Conservation (phyloP, 2,797 vertebrate species). For the Onychomys torridus region DNA sequence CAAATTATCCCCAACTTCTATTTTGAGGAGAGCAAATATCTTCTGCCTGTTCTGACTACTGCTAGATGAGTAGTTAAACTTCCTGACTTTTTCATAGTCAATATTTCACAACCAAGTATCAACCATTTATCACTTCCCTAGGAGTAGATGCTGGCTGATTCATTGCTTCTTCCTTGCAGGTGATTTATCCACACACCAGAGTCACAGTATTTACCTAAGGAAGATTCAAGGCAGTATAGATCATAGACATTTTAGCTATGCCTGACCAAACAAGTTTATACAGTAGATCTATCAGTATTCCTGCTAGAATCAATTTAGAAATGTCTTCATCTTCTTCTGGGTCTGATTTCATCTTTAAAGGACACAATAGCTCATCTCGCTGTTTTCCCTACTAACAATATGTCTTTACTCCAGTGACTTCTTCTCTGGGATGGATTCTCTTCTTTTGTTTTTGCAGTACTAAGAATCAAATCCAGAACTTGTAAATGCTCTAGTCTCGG, state of each 20-base stretch:
- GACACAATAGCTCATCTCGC: not conserved
- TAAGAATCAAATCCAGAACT: not conserved
- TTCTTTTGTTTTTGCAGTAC: not conserved
- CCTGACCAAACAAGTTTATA: conserved; percentile 10
- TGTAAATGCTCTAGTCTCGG: not conserved
- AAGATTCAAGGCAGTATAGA: conserved; percentile 52
- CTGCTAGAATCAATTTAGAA: conserved; percentile 44
- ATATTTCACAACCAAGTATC: conserved; percentile 65
- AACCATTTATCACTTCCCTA: conserved; percentile 58
- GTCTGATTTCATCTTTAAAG: not conserved
- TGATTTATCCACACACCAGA: conserved; percentile 61
- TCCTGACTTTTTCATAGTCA: conserved; percentile 37
- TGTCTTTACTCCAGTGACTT: not conserved
- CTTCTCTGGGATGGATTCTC: not conserved
- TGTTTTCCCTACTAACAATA: conserved; percentile 47
- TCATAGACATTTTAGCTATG: conserved; percentile 46
- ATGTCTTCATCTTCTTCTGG: not conserved
- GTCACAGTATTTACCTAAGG: conserved; percentile 44
- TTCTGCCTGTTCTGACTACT: not conserved
- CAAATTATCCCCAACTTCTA: conserved; percentile 20
- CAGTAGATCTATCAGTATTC: conserved; percentile 1
- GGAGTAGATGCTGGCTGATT: conserved; percentile 32
- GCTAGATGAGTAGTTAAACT: conserved; percentile 19
- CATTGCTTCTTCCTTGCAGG: not conserved
- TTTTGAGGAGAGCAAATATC: not conserved